Conservation (phyloP, 1,140 invertebrate species). For the Drosophila sechellia region DNA sequence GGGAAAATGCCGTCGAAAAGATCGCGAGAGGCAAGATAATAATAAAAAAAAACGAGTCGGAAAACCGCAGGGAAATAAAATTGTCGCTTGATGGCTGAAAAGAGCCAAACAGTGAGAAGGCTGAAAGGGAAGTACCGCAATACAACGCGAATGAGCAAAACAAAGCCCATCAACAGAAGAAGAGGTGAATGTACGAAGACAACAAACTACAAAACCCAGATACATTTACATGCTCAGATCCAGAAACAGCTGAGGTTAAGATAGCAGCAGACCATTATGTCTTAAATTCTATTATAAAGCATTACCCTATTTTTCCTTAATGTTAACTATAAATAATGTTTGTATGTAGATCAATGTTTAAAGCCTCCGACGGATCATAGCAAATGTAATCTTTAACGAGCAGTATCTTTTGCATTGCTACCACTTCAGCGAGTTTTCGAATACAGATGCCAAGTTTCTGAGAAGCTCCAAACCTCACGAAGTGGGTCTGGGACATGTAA, state of each 20-base stretch:
- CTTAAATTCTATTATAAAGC: background rate
- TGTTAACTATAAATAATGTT: too few relatives aligned
- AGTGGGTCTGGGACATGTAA: slow-evolving; percentile 61
- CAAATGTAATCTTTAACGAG: too few relatives aligned
- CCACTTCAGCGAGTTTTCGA: slow-evolving; percentile 4
- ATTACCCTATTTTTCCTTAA: too few relatives aligned
- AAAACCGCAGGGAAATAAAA: slow-evolving; percentile 73
- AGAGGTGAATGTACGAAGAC: slow-evolving; percentile 68
- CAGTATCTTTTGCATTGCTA: background rate
- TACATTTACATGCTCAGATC: slow-evolving; percentile 12
- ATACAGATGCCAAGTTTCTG: slow-evolving; percentile 17
- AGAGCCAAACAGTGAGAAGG: slow-evolving; percentile 30
- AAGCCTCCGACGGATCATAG: too few relatives aligned
- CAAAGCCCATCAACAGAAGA: slow-evolving; percentile 35
- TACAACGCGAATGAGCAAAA: slow-evolving; percentile 24
- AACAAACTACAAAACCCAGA: slow-evolving; percentile 23
- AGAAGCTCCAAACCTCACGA: slow-evolving; percentile 18
- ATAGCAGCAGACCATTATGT: background rate
- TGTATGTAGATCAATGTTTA: too few relatives aligned
- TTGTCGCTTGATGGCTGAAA: slow-evolving; percentile 52
- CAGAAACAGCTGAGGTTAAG: slow-evolving; percentile 1
- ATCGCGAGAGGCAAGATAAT: slow-evolving; percentile 42
- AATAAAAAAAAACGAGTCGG: slow-evolving; percentile 54
- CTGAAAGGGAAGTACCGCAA: slow-evolving; percentile 65
- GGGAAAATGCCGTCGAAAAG: slow-evolving; percentile 36